These are phyloP conservation scores for Struthidea cinerea DNA, from an alignment of 2,113 vertebrate species.

Conservation along the genomic window DNA sequence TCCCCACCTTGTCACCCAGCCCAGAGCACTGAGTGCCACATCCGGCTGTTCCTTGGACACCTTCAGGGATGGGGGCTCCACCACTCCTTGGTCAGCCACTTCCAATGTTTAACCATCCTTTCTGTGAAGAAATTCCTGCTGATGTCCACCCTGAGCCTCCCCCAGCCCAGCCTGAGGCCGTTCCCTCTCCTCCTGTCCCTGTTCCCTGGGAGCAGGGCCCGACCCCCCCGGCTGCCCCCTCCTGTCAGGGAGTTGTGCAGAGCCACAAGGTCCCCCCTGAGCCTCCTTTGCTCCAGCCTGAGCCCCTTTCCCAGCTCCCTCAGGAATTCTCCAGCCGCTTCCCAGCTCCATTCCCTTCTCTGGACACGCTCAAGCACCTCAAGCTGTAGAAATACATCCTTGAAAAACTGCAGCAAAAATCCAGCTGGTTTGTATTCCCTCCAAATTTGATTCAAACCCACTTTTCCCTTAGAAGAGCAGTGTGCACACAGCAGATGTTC, in stretches of 20 bases:
- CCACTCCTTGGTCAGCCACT: too few species aligned
- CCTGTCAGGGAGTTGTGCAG: not conserved
- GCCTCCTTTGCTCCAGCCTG: not conserved
- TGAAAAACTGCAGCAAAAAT: not conserved
- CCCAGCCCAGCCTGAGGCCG: fast-evolving
- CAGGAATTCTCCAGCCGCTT: not conserved
- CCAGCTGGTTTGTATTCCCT: not conserved
- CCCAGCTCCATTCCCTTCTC: fast-evolving
- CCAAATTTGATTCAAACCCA: not conserved
- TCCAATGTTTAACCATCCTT: not conserved
- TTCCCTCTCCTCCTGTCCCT: not conserved
- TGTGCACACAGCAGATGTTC: not conserved
- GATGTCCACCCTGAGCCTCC: fast-evolving
- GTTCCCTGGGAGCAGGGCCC: not conserved
- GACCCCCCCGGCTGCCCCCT: fast-evolving
- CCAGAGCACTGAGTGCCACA: not conserved
- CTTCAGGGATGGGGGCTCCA: not conserved
- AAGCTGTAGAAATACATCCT: not conserved
- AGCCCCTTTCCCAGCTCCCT: not conserved
- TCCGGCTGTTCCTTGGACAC: fast-evolving
- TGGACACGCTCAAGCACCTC: not conserved
- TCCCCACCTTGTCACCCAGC: too few species aligned
- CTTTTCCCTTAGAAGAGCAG: not conserved
- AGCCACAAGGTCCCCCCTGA: not conserved
- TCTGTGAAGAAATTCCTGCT: not conserved